phyloP scores from a whole-genome alignment of 2,888 invertebrate genomes.

The Xylota sylvarum region DNA sequence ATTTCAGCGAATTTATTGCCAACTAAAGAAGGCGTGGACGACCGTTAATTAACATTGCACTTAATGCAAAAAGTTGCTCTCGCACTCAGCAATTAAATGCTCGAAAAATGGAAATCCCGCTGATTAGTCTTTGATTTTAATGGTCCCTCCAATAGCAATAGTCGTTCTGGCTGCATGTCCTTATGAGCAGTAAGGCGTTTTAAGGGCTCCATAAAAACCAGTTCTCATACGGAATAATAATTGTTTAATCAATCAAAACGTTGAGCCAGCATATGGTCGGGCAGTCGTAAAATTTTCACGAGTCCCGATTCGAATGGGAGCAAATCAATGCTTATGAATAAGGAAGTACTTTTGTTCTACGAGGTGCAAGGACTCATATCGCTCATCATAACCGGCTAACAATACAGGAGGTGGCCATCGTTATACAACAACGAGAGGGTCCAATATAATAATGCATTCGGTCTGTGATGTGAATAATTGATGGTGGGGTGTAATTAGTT shows the following conservation, averaged over 20 bases:
- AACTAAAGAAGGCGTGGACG: constrained; percentile 3
- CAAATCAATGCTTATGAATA: constrained; percentile 70
- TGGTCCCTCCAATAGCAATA: constrained; percentile 8
- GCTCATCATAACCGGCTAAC: constrained; percentile 12
- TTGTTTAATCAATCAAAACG: constrained; percentile 65
- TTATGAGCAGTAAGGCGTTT: background rate
- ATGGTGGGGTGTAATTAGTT: constrained; percentile 67
- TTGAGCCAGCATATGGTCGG: constrained; percentile 13
- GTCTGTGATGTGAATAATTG: constrained; percentile 62
- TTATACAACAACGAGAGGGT: constrained; percentile 9
- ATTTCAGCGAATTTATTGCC: constrained; percentile 37
- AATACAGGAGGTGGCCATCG: constrained; percentile 20
- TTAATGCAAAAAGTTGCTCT: constrained; percentile 62
- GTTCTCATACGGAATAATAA: constrained; percentile 32
- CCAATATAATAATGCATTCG: constrained; percentile 43
- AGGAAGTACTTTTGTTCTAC: background rate
- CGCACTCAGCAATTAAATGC: constrained; percentile 50
- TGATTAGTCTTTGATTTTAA: constrained; percentile 69
- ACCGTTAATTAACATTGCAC: constrained; percentile 72
- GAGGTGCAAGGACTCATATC: background rate
- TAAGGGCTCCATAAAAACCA: constrained; percentile 26
- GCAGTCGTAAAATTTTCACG: constrained; percentile 53
- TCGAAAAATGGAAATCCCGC: constrained; percentile 56
- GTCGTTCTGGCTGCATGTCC: constrained; percentile 3
- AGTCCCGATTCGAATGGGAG: constrained; percentile 40